Conservation (phyloP, 2,888 invertebrate species). For the Tetanocera ferruginea region DNA sequence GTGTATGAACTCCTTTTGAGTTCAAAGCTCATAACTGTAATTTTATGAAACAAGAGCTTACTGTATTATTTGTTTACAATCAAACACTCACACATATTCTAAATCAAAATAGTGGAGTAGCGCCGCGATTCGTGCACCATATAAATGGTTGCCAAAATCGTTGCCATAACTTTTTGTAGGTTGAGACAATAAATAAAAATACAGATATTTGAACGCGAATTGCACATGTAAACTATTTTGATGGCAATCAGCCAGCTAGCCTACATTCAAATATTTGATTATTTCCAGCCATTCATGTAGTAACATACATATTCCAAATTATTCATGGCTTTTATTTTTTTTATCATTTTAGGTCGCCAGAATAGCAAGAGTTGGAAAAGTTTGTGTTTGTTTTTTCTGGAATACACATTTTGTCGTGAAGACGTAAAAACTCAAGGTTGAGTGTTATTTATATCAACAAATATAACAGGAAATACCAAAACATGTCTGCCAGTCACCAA, state of each 20-base stretch:
- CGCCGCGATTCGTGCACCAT: neutral
- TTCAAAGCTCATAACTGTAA: no score
- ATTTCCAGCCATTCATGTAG: neutral
- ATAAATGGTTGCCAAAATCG: neutral
- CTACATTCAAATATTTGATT: no score
- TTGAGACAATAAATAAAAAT: slow-evolving; percentile 9
- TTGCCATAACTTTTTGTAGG: neutral
- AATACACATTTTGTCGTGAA: slow-evolving; percentile 13
- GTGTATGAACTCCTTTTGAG: neutral
- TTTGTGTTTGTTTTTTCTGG: slow-evolving; percentile 1
- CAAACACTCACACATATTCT: neutral
- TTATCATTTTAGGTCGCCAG: slow-evolving; percentile 34
- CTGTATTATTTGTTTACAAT: neutral
- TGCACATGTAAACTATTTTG: neutral
- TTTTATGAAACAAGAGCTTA: neutral
- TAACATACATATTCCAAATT: neutral
- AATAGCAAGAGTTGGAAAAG: slow-evolving; percentile 29
- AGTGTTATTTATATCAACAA: slow-evolving; percentile 13
- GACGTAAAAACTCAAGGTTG: slow-evolving; percentile 23
- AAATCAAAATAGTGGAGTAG: neutral
- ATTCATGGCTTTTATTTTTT: neutral
- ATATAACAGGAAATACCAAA: slow-evolving; percentile 34
- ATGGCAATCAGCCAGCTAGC: neutral
- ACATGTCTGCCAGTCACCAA: slow-evolving; percentile 63
- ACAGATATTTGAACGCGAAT: neutral